Evolutionary conservation across 2,888 invertebrate species (phyloP).

Genomic region (Macaria notata): DNA sequence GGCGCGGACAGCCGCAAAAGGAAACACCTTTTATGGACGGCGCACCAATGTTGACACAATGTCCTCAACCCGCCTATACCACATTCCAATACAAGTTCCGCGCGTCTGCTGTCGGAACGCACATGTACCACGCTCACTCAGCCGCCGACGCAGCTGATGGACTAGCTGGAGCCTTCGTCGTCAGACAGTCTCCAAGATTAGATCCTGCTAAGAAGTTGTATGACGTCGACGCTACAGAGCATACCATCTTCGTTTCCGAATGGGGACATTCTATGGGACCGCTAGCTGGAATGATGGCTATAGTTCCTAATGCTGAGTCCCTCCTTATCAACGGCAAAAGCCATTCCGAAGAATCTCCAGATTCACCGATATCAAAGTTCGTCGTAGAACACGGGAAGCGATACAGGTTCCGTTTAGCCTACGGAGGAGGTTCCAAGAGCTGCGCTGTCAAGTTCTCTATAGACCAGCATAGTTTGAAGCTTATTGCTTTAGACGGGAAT

Average conservation of each 20-base stretch:
- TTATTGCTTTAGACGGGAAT: conserved; percentile 88
- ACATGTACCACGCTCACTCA: conserved; percentile 88
- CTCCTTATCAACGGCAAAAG: conserved; percentile 85
- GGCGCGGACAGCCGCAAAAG: conserved; percentile 89
- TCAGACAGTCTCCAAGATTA: conserved; percentile 84
- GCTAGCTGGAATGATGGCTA: conserved; percentile 66
- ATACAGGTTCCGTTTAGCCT: conserved; percentile 86
- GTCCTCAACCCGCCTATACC: conserved; percentile 87
- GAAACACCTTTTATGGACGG: conserved; percentile 90
- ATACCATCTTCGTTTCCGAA: conserved; percentile 87
- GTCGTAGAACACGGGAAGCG: conserved; percentile 81
- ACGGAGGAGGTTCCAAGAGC: conserved; percentile 85
- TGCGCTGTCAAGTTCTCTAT: conserved; percentile 86
- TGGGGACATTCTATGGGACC: conserved; percentile 84
- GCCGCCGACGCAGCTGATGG: conserved; percentile 87
- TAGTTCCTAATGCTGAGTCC: conserved; percentile 70
- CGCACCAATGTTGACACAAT: conserved; percentile 89
- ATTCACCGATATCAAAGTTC: conserved; percentile 73
- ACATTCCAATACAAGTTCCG: conserved; percentile 90
- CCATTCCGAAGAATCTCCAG: conserved; percentile 64
- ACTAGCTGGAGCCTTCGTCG: conserved; percentile 86
- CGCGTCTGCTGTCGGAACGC: conserved; percentile 87
- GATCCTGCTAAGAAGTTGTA: conserved; percentile 84
- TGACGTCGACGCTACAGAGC: conserved; percentile 87
- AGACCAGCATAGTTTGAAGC: conserved; percentile 83